A percentile compares a stretch with the other conserved stretches of the same genome.
phyloP scores from a whole-genome alignment of 2,888 invertebrate species.

The Carpatolechia fugitivella region DNA sequence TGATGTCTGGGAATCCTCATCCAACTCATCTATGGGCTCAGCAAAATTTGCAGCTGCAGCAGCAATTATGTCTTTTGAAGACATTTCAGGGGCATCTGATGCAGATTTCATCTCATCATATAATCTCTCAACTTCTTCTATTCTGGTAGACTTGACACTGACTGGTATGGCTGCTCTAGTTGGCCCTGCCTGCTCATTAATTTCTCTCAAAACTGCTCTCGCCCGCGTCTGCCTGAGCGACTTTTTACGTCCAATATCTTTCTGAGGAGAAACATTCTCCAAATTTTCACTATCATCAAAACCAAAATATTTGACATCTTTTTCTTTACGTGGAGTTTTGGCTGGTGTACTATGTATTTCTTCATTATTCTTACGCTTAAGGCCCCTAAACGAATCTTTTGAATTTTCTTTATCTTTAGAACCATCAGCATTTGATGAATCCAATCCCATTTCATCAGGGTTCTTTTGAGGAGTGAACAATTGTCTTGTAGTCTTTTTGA shows the following conservation, averaged over 20 bases:
- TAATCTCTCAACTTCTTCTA: slow-evolving; percentile 47
- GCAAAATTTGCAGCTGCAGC: slow-evolving; percentile 31
- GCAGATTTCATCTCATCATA: slow-evolving; percentile 53
- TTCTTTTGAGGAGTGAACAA: slow-evolving; percentile 23
- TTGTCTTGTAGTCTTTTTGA: slow-evolving; percentile 15
- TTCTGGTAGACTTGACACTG: slow-evolving; percentile 40
- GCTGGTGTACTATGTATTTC: slow-evolving; percentile 20
- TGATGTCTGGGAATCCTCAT: slow-evolving; percentile 50
- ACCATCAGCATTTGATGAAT: slow-evolving; percentile 18
- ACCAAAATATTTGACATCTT: slow-evolving; percentile 61
- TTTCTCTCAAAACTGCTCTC: slow-evolving; percentile 52
- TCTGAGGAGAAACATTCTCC: slow-evolving; percentile 63
- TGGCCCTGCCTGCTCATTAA: slow-evolving; percentile 50
- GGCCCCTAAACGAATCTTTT: slow-evolving; percentile 25
- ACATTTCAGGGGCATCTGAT: slow-evolving; percentile 48
- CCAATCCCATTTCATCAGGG: not conserved
- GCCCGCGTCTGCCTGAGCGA: slow-evolving; percentile 39
- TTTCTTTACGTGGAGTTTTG: slow-evolving; percentile 33
- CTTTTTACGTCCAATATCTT: slow-evolving; percentile 37
- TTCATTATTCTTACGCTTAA: slow-evolving; percentile 26
- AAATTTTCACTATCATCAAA: slow-evolving; percentile 64
- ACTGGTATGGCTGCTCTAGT: slow-evolving; percentile 46
- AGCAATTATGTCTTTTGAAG: slow-evolving; percentile 35
- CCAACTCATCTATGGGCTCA: slow-evolving; percentile 30
- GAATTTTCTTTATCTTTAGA: slow-evolving; percentile 27